Evolutionary conservation across 2,888 invertebrate genomes (phyloP), one percentile per base, ranked within the genome.

Genomic region (Nymphalis urticae): DNA sequence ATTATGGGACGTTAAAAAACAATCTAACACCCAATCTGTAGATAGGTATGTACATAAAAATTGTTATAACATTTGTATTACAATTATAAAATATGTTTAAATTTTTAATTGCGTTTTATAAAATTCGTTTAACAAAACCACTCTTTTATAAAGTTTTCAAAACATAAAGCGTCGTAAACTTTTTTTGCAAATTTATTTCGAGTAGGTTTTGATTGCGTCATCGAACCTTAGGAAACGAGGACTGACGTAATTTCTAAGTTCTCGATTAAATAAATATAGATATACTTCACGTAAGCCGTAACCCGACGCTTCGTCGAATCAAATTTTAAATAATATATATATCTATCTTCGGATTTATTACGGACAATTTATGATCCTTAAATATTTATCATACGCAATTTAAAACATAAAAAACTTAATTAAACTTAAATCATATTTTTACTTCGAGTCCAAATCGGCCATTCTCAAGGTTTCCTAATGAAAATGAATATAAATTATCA

Each of bases 151-250:
- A 58, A 1, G n/a, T 13, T 36, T 58, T 19, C 19, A n/a, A 58
- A 65, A 50, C 65, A 62, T 68, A 50, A 59, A 17, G 48, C 42
- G 51, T 66, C 27, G 47, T 66, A 13, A 32, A 8, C 54, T 59
- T 61, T 70, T 54, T 56, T 66, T 56, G 47, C 54, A 16, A 48
- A 56, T 65, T 54, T 61, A n/a, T 51, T 65, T 51, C n/a, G 62
- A 70, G 68, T 70, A 62, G 65, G 68, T 60, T 64, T 66, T 17
- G 62, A 64, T 72, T 72, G 66, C 70, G 59, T 72, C 72, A 72
- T 66, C 68, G 24, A 42, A 66, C 68, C 64, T 70, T 64, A 66
- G 66, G 47, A 59, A 66, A 54, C 24, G 47, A 36, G n/a, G 9
- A 19, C 54, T 68, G 65, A 68, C 65, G 65, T 72, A 64, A 72